A percentile compares a stretch with the other conserved stretches of the same genome.
Conservation (phyloP, 2,888 invertebrate genomes). For the Candidula unifasciata region DNA sequence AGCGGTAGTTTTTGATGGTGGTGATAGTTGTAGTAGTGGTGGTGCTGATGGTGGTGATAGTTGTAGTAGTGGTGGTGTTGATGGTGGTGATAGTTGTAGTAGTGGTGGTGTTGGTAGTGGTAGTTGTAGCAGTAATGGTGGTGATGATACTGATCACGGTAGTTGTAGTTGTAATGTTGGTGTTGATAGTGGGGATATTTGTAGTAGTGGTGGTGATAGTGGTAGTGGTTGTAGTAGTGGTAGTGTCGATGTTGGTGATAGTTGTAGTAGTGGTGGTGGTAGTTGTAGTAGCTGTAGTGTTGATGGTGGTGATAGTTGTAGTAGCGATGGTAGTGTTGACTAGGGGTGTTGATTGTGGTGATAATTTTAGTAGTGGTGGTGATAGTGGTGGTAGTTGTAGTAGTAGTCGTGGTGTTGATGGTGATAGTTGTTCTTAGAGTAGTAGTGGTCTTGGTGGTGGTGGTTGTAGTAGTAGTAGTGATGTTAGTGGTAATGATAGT, state of each 20-base stretch:
- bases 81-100: no score
- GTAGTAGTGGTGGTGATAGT: slow-evolving; percentile 54
- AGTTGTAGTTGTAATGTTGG: slow-evolving; percentile 53
- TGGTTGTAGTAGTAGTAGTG: neutral
- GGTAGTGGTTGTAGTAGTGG: slow-evolving; percentile 54
- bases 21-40: no score
- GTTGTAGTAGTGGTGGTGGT: slow-evolving; percentile 46
- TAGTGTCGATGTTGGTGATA: slow-evolving; percentile 49
- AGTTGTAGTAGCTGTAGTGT: slow-evolving; percentile 26
- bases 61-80: no score
- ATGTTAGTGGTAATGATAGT: neutral
- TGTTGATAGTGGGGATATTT: slow-evolving; percentile 53
- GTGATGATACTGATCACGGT: no score
- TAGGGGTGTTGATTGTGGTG: slow-evolving; percentile 14
- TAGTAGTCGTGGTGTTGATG: no score
- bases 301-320: slow-evolving; percentile 18
- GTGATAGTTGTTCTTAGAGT: no score
- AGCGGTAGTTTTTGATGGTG: no score
- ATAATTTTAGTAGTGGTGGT: neutral
- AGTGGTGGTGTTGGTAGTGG: neutral
- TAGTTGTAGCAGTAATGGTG: slow-evolving; percentile 43
- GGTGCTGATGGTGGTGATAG: no score
- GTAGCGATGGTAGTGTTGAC: slow-evolving; percentile 9
- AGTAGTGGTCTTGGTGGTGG: no score
- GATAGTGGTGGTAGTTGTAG: slow-evolving; percentile 18